These are phyloP conservation scores for Drosophila orosa DNA, from an alignment of 1,140 invertebrate genomes.

Conservation along the genomic window DNA sequence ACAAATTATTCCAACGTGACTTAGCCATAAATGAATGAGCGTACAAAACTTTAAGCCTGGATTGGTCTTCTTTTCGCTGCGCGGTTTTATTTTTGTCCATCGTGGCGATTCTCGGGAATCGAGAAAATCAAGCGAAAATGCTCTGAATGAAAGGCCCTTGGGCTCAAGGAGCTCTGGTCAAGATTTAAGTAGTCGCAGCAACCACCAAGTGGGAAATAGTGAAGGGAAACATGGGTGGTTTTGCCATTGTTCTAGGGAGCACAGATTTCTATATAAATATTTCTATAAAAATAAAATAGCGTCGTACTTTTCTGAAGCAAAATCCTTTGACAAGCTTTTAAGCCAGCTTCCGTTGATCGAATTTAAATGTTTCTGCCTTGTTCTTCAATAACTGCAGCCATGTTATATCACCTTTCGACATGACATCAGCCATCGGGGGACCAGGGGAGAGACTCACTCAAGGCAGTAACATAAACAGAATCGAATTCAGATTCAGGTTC, in stretches of 20 bases:
- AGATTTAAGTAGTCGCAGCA: constrained; percentile 28
- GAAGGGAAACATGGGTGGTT: constrained; percentile 12
- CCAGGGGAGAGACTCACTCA: constrained; percentile 6
- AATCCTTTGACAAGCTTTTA: neutral
- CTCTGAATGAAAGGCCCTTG: constrained; percentile 53
- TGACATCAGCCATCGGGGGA: constrained; percentile 62
- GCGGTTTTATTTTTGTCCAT: constrained; percentile 30
- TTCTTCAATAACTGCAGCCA: constrained; percentile 74
- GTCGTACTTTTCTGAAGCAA: neutral
- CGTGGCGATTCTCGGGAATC: constrained; percentile 39
- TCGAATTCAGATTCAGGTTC: constrained; percentile 29
- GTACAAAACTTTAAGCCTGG: constrained; percentile 59
- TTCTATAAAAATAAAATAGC: neutral
- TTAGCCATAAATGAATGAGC: constrained; percentile 82
- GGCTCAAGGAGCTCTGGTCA: constrained; percentile 29
- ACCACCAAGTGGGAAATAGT: constrained; percentile 14
- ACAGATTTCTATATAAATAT: neutral
- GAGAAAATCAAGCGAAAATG: constrained; percentile 47
- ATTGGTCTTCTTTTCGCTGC: constrained; percentile 64
- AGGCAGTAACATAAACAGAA: constrained; percentile 15
- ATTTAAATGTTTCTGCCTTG: constrained; percentile 22
- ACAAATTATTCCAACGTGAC: constrained; percentile 84
- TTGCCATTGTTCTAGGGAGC: neutral
- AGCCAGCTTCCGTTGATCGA: constrained; percentile 31
- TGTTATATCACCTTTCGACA: constrained; percentile 81